Evolutionary conservation across 2,797 vertebrate species (phyloP), one percentile per base, ranked within the genome.

Genomic region (Pangasius krempfi): DNA sequence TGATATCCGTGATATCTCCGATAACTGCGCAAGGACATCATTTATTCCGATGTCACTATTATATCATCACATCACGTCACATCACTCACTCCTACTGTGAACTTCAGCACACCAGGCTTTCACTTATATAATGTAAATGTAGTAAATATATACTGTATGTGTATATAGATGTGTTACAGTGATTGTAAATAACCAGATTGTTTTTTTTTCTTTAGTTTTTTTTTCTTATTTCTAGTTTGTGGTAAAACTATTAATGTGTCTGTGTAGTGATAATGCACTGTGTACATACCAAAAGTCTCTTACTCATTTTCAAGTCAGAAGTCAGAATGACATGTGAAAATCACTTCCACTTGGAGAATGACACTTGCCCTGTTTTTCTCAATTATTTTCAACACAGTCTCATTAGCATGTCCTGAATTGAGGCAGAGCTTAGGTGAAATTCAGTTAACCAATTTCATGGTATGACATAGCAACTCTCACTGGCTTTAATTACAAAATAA

Each of bases 61-160:
- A 10, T 12, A 52, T 78, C 13, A 52, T 1, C 44, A 44, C 44
- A 44, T 44, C 44, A 44, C 44, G 4, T n/a, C 76, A 54, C n/a
- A 81, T 81, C 33, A 5, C 22, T 60, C 56, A 60, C 33, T 22
- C 30, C 22, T 81, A 58, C 56, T 62, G 58, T 27, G 8, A 44
- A 8, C 22, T 44, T 62, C 6, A 56, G 54, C 54, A 40, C 54
- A 64, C 22, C 58, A 64, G 13, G 6, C 25, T 83, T 60, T 82
- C 50, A 60, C 5, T 27, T 44, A 22, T 81, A 37, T 44, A 44
- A 44, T 44, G 37, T 62, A 62, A 62, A 82, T 82, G 6, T 82
- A 47, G 80, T 82, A 82, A 82, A 81, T 81, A 81, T 58, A 25
- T 25, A 25, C 30, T 58, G n/a, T 37, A 58, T 81, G 33, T 81